Percentiles rank a stretch among this genome's conserved stretches.
Conservation (phyloP, 2,797 vertebrate species). For the Malurus leucopterus region DNA sequence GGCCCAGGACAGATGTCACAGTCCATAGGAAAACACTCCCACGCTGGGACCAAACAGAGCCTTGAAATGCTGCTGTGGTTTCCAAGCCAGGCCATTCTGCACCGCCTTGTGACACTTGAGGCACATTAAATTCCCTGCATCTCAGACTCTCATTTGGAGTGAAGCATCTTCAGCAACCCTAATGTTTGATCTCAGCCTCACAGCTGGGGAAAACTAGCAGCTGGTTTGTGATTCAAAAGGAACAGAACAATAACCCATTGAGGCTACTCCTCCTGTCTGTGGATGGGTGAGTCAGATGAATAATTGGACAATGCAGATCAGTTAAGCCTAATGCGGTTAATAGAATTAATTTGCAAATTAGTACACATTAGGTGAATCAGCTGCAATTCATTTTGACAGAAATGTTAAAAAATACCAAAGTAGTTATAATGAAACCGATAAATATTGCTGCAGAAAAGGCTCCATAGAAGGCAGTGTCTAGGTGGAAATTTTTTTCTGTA, state of each 20-base stretch:
- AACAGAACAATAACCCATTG: constrained; percentile 4
- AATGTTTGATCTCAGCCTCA: not conserved
- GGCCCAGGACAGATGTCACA: not conserved
- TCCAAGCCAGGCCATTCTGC: not conserved
- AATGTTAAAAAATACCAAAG: constrained; percentile 15
- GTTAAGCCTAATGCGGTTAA: constrained; percentile 36
- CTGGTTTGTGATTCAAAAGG: constrained; percentile 6
- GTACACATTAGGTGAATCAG: constrained; percentile 27
- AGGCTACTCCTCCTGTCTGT: not conserved
- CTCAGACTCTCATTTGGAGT: not conserved
- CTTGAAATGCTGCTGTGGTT: not conserved
- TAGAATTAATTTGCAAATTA: constrained; percentile 51
- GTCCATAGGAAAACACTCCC: not conserved
- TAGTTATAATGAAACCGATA: constrained; percentile 10
- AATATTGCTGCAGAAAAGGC: not conserved
- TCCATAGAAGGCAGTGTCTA: not conserved
- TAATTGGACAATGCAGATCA: constrained; percentile 32
- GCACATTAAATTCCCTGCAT: not conserved
- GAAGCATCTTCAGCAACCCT: not conserved
- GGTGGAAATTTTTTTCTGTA: not conserved
- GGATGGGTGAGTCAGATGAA: constrained; percentile 7
- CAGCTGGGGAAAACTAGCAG: constrained; percentile 22
- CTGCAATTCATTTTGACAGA: constrained; percentile 35
- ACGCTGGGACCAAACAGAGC: not conserved
- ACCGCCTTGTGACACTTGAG: not conserved